phyloP scores from a whole-genome alignment of 37 sponge, comb jelly and placozoan species.

The Halichondria panicea region DNA sequence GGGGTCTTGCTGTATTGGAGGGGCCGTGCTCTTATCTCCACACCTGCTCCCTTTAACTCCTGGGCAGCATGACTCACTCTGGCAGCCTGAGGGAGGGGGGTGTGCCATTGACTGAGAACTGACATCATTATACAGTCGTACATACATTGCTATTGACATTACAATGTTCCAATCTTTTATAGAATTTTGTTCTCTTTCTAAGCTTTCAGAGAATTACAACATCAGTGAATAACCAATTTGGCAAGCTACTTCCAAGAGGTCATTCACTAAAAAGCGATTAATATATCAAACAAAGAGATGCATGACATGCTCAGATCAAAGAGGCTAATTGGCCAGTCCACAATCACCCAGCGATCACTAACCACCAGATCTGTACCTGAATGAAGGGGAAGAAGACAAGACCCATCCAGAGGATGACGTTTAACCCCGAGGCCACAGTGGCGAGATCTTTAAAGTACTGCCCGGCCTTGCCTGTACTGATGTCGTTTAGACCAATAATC shows the following conservation, averaged over 20 bases:
- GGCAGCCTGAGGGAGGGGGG: constrained; percentile 43
- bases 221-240: no score
- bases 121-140: no score
- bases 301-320: no score
- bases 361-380: constrained; percentile 28
- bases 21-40: constrained; percentile 56
- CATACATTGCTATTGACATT: no score
- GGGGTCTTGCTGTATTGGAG: constrained; percentile 44
- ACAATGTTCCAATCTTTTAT: no score
- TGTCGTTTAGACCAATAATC: constrained; percentile 13
- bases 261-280: no score
- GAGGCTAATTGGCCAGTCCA: no score
- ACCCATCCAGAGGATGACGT: constrained; percentile 42
- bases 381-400: constrained; percentile 59
- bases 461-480: neutral
- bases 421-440: constrained; percentile 18
- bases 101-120: neutral
- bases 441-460: neutral
- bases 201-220: no score
- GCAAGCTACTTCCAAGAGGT: no score
- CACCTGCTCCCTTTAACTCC: constrained; percentile 37
- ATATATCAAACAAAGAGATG: no score
- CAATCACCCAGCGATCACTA: no score
- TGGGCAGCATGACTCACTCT: constrained; percentile 61
- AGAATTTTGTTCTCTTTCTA: no score